A percentile compares a stretch with the other conserved stretches of the same genome.
phyloP scores from a whole-genome alignment of 2,888 invertebrate genomes.

The Sarcophaga caerulescens region DNA sequence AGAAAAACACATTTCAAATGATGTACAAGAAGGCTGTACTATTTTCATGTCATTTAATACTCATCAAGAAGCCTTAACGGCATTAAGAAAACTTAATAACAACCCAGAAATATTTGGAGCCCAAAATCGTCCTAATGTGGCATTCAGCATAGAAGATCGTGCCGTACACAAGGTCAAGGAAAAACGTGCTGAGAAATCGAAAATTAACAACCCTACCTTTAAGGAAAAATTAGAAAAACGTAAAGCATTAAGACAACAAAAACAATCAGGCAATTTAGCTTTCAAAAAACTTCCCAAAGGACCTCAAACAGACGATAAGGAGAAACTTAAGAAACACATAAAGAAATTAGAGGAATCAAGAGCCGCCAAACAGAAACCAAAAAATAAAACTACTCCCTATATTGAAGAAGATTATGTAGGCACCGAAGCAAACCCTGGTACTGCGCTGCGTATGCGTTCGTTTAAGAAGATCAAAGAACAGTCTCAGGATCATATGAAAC shows the following conservation, averaged over 20 bases:
- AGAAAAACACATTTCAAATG: constrained; percentile 84
- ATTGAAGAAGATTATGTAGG: constrained; percentile 83
- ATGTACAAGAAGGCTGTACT: constrained; percentile 93
- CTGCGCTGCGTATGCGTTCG: constrained; percentile 85
- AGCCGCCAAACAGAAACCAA: constrained; percentile 68
- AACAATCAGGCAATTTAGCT: constrained; percentile 68
- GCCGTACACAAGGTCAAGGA: constrained; percentile 90
- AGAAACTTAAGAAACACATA: constrained; percentile 75
- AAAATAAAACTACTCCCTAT: constrained; percentile 57
- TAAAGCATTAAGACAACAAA: constrained; percentile 72
- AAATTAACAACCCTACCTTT: constrained; percentile 85
- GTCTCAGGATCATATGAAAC: constrained; percentile 86
- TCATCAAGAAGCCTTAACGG: constrained; percentile 93
- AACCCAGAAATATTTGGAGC: constrained; percentile 93
- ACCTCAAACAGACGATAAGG: constrained; percentile 75
- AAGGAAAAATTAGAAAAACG: constrained; percentile 75
- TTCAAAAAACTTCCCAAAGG: constrained; percentile 68
- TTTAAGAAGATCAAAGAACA: constrained; percentile 87
- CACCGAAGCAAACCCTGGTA: constrained; percentile 85
- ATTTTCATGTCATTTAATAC: constrained; percentile 94
- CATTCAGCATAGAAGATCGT: constrained; percentile 96
- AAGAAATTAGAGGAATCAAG: constrained; percentile 78
- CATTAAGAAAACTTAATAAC: constrained; percentile 93
- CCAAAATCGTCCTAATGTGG: constrained; percentile 92
- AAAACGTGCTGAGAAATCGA: constrained; percentile 88